Evolutionary conservation across 2,888 invertebrate genomes (phyloP), one percentile per base, ranked within the genome.

Genomic region (Automeris io): DNA sequence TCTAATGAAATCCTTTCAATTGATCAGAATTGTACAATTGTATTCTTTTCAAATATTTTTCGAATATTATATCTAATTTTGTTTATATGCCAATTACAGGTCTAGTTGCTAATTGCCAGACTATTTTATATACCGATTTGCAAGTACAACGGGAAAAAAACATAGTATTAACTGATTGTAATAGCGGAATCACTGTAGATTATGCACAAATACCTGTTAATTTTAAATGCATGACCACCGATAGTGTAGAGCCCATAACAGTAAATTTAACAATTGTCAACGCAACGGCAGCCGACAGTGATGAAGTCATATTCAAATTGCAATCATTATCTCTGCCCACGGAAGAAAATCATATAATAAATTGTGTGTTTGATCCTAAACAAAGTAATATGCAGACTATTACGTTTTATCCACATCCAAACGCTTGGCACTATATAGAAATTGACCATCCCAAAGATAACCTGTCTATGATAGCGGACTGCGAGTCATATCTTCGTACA

Each of bases 91-190:
- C 12, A 7, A 35, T 88, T 88, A 0, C 79, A 93, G 93, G 93
- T 54, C 80, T 94, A 33, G 88, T 90, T 7, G 88, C 90, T 11
- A 86, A 89, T 33, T 92, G 92, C 59, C 89, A 90, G 46, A 91
- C 92, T 2, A 76, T 91, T 40, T 64, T 92, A 21, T 87, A 91
- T 49, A 90, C 91, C 33, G 91, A 92, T 65, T 76, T 92, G 57
- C 89, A 89, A 57, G 81, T 91, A 7, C 88, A 88, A 57, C 74
- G 64, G 46, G 79, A 74, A 21, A 78, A 70, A 8, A 57, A 83
- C 5, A 74, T 80, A 6, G 54, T 61, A 18, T 49, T 77, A n/a
- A 65, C 75, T 34, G 70, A 79, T 42, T 82, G 80, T 38, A 75
- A 74, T 42, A 51, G 58, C 36, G 65, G 61, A 13, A 49, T 77